A percentile compares a stretch with the other conserved stretches of the same genome.
Evolutionary conservation across 2,797 vertebrate species (phyloP).

Genomic region (Sebastes taczanowskii): DNA sequence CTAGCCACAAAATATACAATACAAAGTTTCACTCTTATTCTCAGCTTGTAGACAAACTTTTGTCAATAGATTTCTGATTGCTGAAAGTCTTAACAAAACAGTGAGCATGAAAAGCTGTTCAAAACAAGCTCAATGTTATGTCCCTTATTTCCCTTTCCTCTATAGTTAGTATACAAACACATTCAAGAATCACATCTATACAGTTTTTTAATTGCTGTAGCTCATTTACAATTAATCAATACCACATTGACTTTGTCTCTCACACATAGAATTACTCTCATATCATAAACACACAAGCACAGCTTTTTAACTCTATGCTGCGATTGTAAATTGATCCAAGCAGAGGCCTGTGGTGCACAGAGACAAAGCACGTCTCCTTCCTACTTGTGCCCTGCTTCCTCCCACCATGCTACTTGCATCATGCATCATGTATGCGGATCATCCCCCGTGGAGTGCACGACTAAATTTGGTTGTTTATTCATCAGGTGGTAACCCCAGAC

Average conservation of each 20-base stretch:
- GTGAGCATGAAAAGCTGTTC: not conserved
- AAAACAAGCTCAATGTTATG: not conserved
- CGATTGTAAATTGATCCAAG: conserved; percentile 40
- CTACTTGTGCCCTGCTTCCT: conserved; percentile 47
- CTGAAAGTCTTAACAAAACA: not conserved
- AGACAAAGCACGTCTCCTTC: conserved; percentile 46
- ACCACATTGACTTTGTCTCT: not conserved
- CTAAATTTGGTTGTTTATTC: conserved; percentile 69
- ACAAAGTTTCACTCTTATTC: too few species aligned
- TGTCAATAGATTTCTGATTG: not conserved
- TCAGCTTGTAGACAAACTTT: not conserved
- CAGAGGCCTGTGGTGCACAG: conserved; percentile 44
- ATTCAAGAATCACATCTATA: not conserved
- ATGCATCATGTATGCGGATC: conserved; percentile 71
- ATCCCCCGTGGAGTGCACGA: conserved; percentile 37
- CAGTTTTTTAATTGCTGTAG: not conserved
- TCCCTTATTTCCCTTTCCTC: not conserved
- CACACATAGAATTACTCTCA: not conserved
- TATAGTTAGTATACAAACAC: not conserved
- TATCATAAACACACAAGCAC: not conserved
- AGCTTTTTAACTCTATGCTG: conserved; percentile 18
- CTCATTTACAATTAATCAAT: conserved; percentile 10
- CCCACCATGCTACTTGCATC: conserved; percentile 49
- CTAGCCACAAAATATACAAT: too few species aligned
- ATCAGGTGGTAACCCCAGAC: conserved; percentile 58